Percentiles rank a stretch among this genome's conserved stretches.
Evolutionary conservation across 2,113 vertebrate genomes (phyloP).

Genomic region (Arothron firmamentum): DNA sequence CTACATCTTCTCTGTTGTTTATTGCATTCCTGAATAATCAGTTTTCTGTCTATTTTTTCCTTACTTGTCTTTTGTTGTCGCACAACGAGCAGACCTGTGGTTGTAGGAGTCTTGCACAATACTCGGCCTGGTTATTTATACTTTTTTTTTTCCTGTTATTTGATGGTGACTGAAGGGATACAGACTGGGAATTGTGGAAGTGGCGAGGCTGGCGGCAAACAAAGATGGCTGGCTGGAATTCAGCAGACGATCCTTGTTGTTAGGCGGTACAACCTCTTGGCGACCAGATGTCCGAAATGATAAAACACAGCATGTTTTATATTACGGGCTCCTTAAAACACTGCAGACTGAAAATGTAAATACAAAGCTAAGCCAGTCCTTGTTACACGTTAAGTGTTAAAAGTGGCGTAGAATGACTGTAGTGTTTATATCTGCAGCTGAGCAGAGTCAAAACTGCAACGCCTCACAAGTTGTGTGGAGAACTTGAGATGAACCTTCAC

Average conservation of each 20-base stretch:
- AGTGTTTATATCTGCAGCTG: too few species aligned
- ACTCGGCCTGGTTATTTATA: constrained; percentile 1
- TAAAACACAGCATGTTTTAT: neutral
- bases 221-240: neutral
- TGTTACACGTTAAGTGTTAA: too few species aligned
- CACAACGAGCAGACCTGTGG: constrained; percentile 1
- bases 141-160: neutral
- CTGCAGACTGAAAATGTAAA: too few species aligned
- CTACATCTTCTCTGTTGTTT: constrained; percentile 41
- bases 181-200: neutral
- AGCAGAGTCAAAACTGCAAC: too few species aligned
- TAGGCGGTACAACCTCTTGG: neutral
- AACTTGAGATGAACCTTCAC: too few species aligned
- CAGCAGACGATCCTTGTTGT: neutral
- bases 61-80: too few species aligned
- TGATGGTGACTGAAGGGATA: neutral
- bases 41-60: neutral
- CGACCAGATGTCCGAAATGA: neutral
- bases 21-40: neutral
- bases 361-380: too few species aligned
- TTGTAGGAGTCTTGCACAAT: constrained; percentile 7
- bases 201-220: neutral
- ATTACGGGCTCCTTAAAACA: neutral
- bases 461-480: too few species aligned
- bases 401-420: too few species aligned